phyloP scores from a whole-genome alignment of 2,888 invertebrate genomes.

The Eurytoma adleriae region DNA sequence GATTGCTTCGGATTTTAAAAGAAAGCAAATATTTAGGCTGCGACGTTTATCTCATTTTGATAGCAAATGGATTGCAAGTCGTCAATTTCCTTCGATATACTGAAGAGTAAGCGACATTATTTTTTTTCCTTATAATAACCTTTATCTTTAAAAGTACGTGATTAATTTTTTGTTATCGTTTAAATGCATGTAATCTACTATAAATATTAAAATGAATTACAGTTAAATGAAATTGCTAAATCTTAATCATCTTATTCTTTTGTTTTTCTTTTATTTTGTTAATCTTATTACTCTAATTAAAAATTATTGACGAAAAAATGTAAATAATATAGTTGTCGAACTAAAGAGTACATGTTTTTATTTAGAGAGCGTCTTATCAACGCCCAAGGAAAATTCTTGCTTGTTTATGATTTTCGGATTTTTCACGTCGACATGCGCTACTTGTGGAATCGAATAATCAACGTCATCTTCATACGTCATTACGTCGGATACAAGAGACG shows the following conservation, averaged over 20 bases:
- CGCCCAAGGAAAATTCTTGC: conserved; percentile 83
- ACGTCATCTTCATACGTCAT: conserved; percentile 84
- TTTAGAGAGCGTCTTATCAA: conserved; percentile 83
- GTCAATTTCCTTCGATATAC: conserved; percentile 83
- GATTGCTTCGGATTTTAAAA: conserved; percentile 60
- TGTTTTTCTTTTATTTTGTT: background rate
- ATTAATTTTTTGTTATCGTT: background rate
- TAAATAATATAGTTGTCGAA: background rate
- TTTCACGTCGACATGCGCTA: conserved; percentile 82
- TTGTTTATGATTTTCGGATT: conserved; percentile 84
- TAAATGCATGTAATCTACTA: background rate
- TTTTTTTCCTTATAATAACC: background rate
- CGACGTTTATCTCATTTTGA: conserved; percentile 83
- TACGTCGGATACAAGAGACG: conserved; percentile 71
- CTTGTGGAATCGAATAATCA: conserved; percentile 87
- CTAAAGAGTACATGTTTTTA: conserved; percentile 8
- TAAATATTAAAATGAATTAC: background rate
- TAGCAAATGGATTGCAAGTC: conserved; percentile 85
- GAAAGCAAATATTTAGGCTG: conserved; percentile 81
- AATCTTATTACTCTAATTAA: background rate
- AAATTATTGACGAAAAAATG: background rate
- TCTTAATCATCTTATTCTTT: background rate
- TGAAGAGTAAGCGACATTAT: conserved; percentile 78
- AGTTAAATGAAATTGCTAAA: background rate
- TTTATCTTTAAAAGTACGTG: background rate